phyloP scores from a whole-genome alignment of 2,888 invertebrate genomes.

The Brenthis daphne region DNA sequence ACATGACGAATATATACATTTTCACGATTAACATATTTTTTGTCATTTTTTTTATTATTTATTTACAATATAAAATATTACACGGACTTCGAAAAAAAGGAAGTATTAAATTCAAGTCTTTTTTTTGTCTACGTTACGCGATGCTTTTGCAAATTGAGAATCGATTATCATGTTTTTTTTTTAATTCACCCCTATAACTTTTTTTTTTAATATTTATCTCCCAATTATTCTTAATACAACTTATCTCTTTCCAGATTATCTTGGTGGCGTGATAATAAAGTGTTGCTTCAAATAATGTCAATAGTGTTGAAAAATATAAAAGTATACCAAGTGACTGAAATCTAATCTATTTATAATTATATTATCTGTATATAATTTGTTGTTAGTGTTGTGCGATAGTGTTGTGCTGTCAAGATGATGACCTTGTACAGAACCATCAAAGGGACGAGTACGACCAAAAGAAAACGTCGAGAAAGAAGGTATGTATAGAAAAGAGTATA shows the following conservation, averaged over 20 bases:
- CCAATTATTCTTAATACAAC: not conserved
- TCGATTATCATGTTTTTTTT: too few species aligned
- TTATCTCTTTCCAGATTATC: constrained; percentile 16
- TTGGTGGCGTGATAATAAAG: constrained; percentile 7
- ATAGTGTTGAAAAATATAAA: constrained; percentile 6
- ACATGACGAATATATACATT: too few species aligned
- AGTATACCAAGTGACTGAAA: not conserved
- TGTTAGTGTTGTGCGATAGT: constrained; percentile 41
- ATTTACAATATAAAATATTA: too few species aligned
- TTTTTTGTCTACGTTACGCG: too few species aligned
- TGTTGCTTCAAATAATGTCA: constrained; percentile 19
- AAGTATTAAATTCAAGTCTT: too few species aligned
- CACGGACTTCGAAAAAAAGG: too few species aligned
- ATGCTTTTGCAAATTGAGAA: too few species aligned
- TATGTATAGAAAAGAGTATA: constrained; percentile 39
- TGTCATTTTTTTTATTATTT: too few species aligned
- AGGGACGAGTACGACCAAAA: constrained; percentile 76
- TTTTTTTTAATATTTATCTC: too few species aligned
- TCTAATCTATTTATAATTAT: constrained; percentile 30
- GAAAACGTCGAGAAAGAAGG: constrained; percentile 80
- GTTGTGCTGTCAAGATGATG: constrained; percentile 73
- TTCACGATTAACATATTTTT: too few species aligned
- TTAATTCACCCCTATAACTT: too few species aligned
- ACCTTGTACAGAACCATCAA: constrained; percentile 82
- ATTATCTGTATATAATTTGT: constrained; percentile 31